A percentile compares a stretch with the other conserved stretches of the same genome.
Conservation (phyloP, 2,888 invertebrate species). For the Oasisia sp. region DNA sequence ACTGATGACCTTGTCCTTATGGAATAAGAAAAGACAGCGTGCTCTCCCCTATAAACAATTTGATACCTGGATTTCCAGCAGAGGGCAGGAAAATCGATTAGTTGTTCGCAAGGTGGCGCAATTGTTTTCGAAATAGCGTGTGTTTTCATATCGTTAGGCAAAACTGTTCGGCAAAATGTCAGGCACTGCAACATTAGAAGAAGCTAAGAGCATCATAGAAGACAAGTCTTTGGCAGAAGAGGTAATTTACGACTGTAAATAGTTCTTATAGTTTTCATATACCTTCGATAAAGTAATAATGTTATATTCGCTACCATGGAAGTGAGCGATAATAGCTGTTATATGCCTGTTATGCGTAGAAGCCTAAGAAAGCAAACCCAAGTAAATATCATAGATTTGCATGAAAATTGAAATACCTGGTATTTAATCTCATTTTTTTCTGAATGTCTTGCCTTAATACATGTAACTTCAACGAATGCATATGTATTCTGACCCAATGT, state of each 20-base stretch:
- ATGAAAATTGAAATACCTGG: too few species aligned
- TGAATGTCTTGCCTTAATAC: too few species aligned
- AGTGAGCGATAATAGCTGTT: not conserved
- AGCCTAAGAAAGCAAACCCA: too few species aligned
- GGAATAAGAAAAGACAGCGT: too few species aligned
- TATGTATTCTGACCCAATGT: too few species aligned
- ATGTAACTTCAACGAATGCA: too few species aligned
- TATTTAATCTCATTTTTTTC: too few species aligned
- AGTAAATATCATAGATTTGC: too few species aligned
- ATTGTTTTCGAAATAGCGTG: not conserved
- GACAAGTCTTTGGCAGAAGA: constrained; percentile 17
- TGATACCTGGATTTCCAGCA: not conserved
- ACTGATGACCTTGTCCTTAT: too few species aligned
- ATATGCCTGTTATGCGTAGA: too few species aligned
- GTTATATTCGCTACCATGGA: not conserved
- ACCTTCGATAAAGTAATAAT: not conserved
- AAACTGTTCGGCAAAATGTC: not conserved
- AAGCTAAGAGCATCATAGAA: constrained; percentile 18
- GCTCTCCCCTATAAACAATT: not conserved
- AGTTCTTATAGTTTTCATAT: not conserved
- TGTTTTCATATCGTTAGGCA: not conserved
- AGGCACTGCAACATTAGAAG: constrained; percentile 18
- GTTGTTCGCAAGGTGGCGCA: constrained; percentile 5
- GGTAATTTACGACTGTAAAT: constrained; percentile 9
- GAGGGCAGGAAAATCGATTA: not conserved